These are phyloP conservation scores for Alaudala cheleensis DNA, from an alignment of 2,113 vertebrate species.

Conservation along the genomic window DNA sequence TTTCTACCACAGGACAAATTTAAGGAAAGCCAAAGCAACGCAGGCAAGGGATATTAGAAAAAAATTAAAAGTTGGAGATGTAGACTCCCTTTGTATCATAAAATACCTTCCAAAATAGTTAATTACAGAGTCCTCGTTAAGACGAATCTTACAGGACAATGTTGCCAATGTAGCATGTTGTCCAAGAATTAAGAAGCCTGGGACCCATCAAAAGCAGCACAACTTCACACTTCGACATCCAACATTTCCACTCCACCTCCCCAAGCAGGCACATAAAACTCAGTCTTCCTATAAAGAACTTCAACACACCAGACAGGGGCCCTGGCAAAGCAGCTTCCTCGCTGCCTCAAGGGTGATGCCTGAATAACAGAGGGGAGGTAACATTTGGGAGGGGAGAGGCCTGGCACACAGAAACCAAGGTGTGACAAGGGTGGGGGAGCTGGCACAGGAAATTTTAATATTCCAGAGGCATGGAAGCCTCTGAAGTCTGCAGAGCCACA, in stretches of 20 bases:
- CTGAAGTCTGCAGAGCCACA: background rate
- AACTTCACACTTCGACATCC: background rate
- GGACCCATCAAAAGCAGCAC: background rate
- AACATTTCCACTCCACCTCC: background rate
- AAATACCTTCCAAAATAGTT: background rate
- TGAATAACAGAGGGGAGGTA: background rate
- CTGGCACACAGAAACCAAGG: background rate
- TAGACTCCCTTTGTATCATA: background rate
- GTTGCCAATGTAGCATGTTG: background rate
- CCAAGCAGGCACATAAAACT: background rate
- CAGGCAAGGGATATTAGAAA: background rate
- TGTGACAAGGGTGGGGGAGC: background rate
- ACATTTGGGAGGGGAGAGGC: background rate
- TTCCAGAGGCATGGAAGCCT: background rate
- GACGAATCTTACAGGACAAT: background rate
- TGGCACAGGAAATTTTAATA: background rate
- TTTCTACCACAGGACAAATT: background rate
- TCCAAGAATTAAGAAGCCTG: background rate
- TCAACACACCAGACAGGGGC: background rate
- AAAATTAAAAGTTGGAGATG: background rate
- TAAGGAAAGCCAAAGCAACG: background rate
- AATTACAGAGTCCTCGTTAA: background rate
- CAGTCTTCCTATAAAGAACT: background rate
- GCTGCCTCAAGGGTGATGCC: background rate
- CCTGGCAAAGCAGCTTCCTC: background rate